Base-by-base conservation (phyloP, 92 coral and sea anemone genomes). In the Umimayanthus chanpuru region DNA sequence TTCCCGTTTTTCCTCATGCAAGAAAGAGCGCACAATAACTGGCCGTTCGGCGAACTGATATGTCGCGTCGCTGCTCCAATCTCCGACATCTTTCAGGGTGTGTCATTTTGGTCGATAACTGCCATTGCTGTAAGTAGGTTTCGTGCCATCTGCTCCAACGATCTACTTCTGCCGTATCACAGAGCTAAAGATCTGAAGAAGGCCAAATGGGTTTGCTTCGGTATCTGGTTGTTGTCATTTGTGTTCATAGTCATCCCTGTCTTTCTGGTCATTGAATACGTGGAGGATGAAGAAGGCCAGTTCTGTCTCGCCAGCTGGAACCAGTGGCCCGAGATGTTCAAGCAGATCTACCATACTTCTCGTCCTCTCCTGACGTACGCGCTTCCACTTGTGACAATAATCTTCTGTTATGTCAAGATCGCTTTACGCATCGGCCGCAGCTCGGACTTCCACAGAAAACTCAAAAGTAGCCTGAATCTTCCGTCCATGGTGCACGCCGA, bases 21-120 rank as follows among this genome's bases (percentile, higher is more conserved):
- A 25, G 81, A 85, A 11, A 81, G 67, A 66, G 77, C 85, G 36
- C 88, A 81, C 40, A 21, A 16, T 26, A 80, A 88, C 9, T 90
- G 92, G 92, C 90, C 92, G 56, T 90, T 90, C 15, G 92, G 90
- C 15, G 92, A 86, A 15, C 29, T 81, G 40, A 50, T 81, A 9
- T 90, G 92, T 64, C 85, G 88, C 15, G 76, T 76, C 5, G 78
- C 83, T 23, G 64, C 86, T 55, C 92, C 92, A 5, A 82, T 86
- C 12, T 86, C 92, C 61, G 92, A 90, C 74, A 81, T 90, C 10
- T 90, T 90, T 36, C 88, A 90, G 36, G 92, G 90, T 15, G 90
- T 90, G 29, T 90, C 92, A 32, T 86, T 90, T 53, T 85, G 90
- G 68, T 90, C 92, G 10, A 90, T 90, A 23, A 89, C 88, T 21